These are phyloP conservation scores for Strigamia maritima DNA, from an alignment of 2,888 invertebrate genomes.

Conservation along the genomic window DNA sequence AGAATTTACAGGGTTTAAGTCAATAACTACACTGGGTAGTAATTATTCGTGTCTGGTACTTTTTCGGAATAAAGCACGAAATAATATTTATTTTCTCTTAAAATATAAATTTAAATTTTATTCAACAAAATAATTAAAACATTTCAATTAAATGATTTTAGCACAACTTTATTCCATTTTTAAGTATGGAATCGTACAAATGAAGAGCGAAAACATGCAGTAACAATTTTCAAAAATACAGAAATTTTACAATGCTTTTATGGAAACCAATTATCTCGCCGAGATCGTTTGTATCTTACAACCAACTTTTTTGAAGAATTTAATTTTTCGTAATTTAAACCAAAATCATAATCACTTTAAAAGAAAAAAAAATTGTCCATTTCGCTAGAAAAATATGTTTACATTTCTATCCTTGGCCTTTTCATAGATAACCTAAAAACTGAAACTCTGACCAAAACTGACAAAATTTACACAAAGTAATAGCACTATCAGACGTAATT, in stretches of 20 bases:
- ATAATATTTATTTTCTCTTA: too few relatives aligned
- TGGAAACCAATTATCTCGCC: background rate
- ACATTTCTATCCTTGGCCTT: background rate
- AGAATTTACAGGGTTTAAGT: too few relatives aligned
- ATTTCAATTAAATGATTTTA: background rate
- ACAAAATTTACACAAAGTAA: background rate
- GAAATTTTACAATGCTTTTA: background rate
- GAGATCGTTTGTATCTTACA: background rate
- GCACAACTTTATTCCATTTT: slow-evolving; percentile 9
- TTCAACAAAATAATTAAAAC: too few relatives aligned
- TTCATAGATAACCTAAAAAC: background rate
- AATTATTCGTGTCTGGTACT: too few relatives aligned
- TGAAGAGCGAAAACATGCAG: background rate
- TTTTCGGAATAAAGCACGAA: too few relatives aligned
- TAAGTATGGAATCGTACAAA: background rate
- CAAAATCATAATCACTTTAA: background rate
- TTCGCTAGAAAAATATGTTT: slow-evolving; percentile 4
- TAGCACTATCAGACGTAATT: background rate
- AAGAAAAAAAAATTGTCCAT: background rate
- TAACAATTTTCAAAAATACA: background rate
- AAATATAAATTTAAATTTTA: too few relatives aligned
- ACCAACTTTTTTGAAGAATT: background rate
- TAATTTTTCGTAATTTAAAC: background rate
- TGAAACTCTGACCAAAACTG: background rate
- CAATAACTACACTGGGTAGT: too few relatives aligned